Percentiles rank a stretch among this genome's conserved stretches.
These are phyloP conservation scores for Arrhamphus sclerolepis DNA, from an alignment of 2,797 vertebrate genomes.

Conservation along the genomic window DNA sequence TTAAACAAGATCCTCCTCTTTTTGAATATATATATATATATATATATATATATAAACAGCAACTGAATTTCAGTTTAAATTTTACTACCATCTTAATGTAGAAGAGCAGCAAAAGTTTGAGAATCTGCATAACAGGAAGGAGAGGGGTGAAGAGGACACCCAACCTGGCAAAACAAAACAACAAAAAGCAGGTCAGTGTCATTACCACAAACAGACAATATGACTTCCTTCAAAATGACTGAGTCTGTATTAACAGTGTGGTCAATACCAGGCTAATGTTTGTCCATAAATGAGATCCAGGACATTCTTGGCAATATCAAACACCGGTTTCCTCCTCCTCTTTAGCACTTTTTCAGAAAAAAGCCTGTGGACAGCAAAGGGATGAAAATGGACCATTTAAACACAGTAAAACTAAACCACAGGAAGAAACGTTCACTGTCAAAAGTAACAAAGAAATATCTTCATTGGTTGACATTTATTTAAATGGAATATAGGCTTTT, in stretches of 20 bases:
- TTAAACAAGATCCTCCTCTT: neutral
- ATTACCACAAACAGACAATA: neutral
- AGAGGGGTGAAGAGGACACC: constrained; percentile 89
- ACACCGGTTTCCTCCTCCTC: constrained; percentile 85
- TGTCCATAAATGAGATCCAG: constrained; percentile 96
- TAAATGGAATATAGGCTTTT: neutral
- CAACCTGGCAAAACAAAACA: constrained; percentile 80
- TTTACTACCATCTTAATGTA: constrained; percentile 90
- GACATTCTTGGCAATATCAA: constrained; percentile 91
- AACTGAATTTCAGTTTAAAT: neutral
- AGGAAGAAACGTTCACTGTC: constrained; percentile 11
- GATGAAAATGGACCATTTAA: neutral
- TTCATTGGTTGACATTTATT: neutral
- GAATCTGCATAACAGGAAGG: constrained; percentile 86
- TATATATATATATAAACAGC: neutral
- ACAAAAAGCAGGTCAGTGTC: neutral
- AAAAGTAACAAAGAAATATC: neutral
- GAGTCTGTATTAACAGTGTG: neutral
- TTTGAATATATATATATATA: too few species aligned
- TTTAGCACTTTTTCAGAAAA: constrained; percentile 84
- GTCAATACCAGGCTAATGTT: constrained; percentile 88
- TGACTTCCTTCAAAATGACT: neutral
- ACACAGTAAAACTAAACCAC: neutral
- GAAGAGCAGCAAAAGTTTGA: constrained; percentile 91
- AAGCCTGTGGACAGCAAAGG: constrained; percentile 74